phyloP scores from a whole-genome alignment of 2,113 vertebrate genomes.

The Ptychochromis oligacanthus region DNA sequence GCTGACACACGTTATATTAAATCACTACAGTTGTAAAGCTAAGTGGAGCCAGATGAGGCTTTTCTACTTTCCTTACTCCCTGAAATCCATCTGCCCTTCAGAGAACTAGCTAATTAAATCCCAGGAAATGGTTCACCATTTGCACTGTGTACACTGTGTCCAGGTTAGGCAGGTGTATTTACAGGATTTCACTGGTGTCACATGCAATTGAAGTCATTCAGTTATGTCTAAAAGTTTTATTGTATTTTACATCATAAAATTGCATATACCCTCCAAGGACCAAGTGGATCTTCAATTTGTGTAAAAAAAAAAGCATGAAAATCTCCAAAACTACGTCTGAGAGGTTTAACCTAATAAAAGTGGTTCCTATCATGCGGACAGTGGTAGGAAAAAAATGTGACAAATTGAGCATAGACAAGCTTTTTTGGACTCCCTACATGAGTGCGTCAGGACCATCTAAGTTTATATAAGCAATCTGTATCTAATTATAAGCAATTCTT shows the following conservation, averaged over 20 bases:
- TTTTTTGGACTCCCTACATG: neutral
- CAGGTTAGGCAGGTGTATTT: neutral
- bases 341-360: slow-evolving; percentile 8
- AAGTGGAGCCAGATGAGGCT: slow-evolving; percentile 68
- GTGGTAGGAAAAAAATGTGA: slow-evolving; percentile 3
- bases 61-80: slow-evolving; percentile 1
- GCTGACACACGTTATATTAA: slow-evolving; percentile 60
- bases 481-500: slow-evolving; percentile 21
- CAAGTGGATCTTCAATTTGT: neutral
- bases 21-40: slow-evolving; percentile 42
- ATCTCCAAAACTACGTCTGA: neutral
- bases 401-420: slow-evolving; percentile 21
- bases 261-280: neutral
- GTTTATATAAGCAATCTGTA: slow-evolving; percentile 8
- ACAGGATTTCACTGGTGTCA: neutral
- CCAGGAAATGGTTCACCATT: neutral
- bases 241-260: neutral
- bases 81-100: neutral
- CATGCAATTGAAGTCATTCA: neutral
- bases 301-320: neutral
- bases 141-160: neutral
- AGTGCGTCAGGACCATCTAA: neutral
- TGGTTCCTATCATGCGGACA: slow-evolving; percentile 1
- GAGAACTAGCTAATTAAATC: slow-evolving; percentile 10
- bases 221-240: neutral